Evolutionary conservation across 2,113 vertebrate genomes (phyloP).

Genomic region (Leptosomus discolor): DNA sequence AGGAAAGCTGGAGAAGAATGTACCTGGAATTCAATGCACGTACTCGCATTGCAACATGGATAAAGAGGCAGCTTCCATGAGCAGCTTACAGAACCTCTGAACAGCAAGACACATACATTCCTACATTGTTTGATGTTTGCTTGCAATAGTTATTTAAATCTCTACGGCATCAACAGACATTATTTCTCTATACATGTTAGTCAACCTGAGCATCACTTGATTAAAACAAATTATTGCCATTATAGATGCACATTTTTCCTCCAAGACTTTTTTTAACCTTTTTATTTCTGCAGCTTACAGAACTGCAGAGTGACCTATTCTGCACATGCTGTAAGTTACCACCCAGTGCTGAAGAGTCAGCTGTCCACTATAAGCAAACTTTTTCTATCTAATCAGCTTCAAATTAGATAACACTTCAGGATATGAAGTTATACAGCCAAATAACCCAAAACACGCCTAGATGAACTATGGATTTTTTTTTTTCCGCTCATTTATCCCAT

Average conservation of each 20-base stretch:
- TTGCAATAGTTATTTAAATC: neutral
- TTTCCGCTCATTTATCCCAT: neutral
- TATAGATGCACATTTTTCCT: neutral
- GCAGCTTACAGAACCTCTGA: neutral
- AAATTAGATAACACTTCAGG: neutral
- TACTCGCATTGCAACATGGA: neutral
- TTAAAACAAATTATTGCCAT: neutral
- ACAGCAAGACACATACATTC: neutral
- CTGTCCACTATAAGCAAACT: neutral
- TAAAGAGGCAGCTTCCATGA: neutral
- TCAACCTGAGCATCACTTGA: neutral
- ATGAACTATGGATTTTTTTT: neutral
- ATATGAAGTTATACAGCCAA: neutral
- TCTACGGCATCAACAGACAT: neutral
- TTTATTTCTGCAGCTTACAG: neutral
- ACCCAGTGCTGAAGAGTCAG: neutral
- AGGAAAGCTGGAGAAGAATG: constrained; percentile 19
- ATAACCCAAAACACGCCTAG: neutral
- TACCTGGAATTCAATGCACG: constrained; percentile 33
- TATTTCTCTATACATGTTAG: neutral
- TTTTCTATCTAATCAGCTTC: neutral
- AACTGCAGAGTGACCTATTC: neutral
- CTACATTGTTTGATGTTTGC: neutral
- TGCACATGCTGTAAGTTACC: neutral
- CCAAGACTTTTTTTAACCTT: neutral